Evolutionary conservation across 2,797 vertebrate genomes (phyloP).

Genomic region (Cryptoblepharus egeriae): DNA sequence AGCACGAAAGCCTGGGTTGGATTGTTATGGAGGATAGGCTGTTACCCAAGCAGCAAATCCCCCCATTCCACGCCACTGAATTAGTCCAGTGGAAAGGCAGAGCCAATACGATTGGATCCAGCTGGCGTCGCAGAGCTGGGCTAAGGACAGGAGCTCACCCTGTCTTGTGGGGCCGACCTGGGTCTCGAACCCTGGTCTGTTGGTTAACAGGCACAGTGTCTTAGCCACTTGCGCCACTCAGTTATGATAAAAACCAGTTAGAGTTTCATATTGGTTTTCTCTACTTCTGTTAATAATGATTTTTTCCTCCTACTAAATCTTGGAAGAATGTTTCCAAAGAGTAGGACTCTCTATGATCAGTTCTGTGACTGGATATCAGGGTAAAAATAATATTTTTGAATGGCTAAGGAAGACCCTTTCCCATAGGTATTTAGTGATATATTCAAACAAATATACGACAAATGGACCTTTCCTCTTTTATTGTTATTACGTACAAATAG

Average conservation of each 20-base stretch:
- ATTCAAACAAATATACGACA: constrained; percentile 14
- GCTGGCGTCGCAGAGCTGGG: too few species aligned
- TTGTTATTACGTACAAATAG: constrained; percentile 39
- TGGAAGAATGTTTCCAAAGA: background rate
- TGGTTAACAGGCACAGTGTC: too few species aligned
- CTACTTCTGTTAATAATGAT: background rate
- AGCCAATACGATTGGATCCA: too few species aligned
- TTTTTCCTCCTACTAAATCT: background rate
- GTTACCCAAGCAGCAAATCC: too few species aligned
- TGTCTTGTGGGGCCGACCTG: too few species aligned
- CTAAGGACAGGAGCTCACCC: too few species aligned
- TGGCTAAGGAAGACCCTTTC: background rate
- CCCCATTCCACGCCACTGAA: too few species aligned
- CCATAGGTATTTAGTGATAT: background rate
- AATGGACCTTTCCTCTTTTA: constrained; percentile 1
- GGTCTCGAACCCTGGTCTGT: too few species aligned
- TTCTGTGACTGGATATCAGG: background rate
- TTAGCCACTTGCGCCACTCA: too few species aligned
- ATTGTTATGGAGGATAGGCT: too few species aligned
- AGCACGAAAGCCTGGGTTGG: too few species aligned
- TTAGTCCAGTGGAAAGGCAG: too few species aligned
- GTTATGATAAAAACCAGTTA: background rate
- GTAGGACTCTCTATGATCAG: background rate
- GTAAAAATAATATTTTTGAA: background rate
- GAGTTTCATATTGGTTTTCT: background rate